These are phyloP conservation scores for Phaenicophaeus curvirostris DNA, from an alignment of 2,797 vertebrate genomes.

Conservation along the genomic window DNA sequence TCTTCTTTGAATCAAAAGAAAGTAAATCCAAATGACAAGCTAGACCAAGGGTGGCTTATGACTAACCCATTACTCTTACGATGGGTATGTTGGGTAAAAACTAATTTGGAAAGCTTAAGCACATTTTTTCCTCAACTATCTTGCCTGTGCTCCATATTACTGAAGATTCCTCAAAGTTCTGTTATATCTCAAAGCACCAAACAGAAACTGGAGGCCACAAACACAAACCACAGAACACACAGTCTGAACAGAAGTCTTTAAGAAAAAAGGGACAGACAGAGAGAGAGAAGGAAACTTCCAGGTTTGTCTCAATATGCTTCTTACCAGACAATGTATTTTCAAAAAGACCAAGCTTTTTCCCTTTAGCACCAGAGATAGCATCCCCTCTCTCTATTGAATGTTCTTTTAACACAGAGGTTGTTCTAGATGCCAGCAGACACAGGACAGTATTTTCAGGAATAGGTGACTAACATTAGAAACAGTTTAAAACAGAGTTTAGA, in stretches of 20 bases:
- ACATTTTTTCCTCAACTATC: background rate
- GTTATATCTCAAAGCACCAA: background rate
- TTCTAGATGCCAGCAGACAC: background rate
- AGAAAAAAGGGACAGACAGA: background rate
- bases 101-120: background rate
- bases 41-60: background rate
- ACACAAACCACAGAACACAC: background rate
- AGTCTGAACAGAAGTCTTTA: background rate
- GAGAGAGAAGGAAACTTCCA: background rate
- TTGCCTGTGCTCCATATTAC: background rate
- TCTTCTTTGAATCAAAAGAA: background rate
- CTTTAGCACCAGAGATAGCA: background rate
- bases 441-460: slow-evolving; percentile 23
- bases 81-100: background rate
- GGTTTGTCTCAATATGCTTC: background rate
- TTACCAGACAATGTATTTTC: background rate
- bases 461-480: background rate
- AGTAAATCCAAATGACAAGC: background rate
- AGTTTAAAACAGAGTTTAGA: background rate
- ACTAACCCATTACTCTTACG: background rate
- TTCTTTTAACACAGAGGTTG: background rate
- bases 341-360: background rate
- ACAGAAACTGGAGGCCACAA: background rate
- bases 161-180: background rate
- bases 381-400: background rate